Evolutionary conservation across 2,888 invertebrate genomes (phyloP), one percentile per base, ranked within the genome.

Genomic region (Cyclophora albipunctata): DNA sequence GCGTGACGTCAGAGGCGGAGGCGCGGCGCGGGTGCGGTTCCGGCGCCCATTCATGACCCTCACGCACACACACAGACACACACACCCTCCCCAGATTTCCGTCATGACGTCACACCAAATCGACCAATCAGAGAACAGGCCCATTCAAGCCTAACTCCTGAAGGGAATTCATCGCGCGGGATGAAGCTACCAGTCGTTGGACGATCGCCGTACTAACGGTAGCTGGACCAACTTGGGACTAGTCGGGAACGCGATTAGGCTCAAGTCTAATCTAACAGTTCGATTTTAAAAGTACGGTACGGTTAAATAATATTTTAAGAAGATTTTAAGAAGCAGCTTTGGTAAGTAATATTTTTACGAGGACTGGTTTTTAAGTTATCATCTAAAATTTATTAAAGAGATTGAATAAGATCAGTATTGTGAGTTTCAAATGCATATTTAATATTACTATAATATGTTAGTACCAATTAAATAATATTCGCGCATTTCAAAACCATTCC

Each of bases 111-210:
- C 93, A 93, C 91, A 61, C 60, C 63, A 64, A 61, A 54, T 68
- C 73, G 72, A 80, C 93, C 93, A 93, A 93, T 93, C 81, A 71
- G 75, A 65, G 70, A 67, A 63, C 77, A 75, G 90, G 87, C 91
- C 92, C 93, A 93, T 93, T 93, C 93, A 93, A 87, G 84, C 83
- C 83, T 79, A 84, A 83, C 87, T 90, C 84, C 81, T 90, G 86
- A 90, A 89, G 86, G 85, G 84, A 82, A 81, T 90, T 90, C 85
- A 87, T 83, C 67, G 72, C 64, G 75, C 69, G 75, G 72, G 73
- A 83, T 82, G 76, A 73, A 78, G 73, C 72, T 78, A 81, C 63
- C 85, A 88, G 90, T 89, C 85, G 82, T 64, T 76, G 67, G 67
- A 69, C 75, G 78, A 67, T 68, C 81, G 83, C 73, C 77, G 71